A percentile compares a stretch with the other conserved stretches of the same genome.
Evolutionary conservation across 2,113 vertebrate genomes (phyloP).

Genomic region (Zapus hudsonius): DNA sequence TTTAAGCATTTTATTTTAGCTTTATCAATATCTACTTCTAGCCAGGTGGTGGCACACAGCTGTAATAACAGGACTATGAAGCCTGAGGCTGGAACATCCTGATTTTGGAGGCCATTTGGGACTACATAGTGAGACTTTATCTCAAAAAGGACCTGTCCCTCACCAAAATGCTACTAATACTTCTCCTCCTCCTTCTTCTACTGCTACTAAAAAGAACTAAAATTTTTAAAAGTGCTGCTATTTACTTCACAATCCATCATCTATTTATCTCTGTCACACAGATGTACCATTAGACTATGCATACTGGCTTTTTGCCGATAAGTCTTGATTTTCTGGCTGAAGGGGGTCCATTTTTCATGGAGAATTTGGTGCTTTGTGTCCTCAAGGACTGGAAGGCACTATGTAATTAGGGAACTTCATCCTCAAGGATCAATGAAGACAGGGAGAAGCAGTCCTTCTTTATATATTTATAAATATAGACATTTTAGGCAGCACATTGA

Average conservation of each 20-base stretch:
- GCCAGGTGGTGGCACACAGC: background rate
- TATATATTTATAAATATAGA: background rate
- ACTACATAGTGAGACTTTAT: background rate
- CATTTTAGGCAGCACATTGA: background rate
- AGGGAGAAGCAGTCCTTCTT: background rate
- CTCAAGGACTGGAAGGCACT: background rate
- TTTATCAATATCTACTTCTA: background rate
- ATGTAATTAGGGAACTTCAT: background rate
- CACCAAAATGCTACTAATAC: no score
- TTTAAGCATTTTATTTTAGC: background rate
- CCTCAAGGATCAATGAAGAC: background rate
- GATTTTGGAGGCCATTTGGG: background rate
- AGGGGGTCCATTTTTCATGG: fast-evolving
- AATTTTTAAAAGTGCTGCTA: no score
- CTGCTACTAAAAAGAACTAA: no score
- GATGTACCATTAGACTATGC: background rate
- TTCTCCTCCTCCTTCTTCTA: no score
- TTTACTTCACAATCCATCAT: no score
- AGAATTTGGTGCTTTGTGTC: background rate
- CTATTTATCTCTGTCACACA: background rate
- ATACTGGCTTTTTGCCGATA: background rate
- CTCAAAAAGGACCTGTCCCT: background rate
- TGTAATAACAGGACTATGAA: background rate
- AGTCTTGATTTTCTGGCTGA: background rate
- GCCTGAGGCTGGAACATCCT: no score